Percentiles rank a stretch among this genome's conserved stretches.
Conservation (phyloP, 1,140 invertebrate species). For the Brachionus rotundiformis region DNA sequence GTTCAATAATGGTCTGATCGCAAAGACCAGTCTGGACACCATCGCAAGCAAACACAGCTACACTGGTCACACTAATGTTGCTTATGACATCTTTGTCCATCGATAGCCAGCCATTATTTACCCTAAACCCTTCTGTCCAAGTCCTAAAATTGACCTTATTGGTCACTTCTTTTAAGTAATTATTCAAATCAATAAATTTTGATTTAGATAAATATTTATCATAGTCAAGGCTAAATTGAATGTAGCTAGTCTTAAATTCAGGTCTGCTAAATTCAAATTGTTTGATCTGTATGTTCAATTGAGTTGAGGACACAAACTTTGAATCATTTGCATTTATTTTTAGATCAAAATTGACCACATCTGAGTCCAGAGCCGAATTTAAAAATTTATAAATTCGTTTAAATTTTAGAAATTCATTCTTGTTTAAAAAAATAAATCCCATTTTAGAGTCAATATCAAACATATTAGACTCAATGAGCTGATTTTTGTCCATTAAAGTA, state of each 20-base stretch:
- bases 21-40: background rate
- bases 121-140: background rate
- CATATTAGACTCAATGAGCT: background rate
- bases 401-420: background rate
- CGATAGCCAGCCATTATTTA: background rate
- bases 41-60: background rate
- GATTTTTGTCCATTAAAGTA: background rate
- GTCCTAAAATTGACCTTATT: background rate
- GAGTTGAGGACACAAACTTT: background rate
- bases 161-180: background rate
- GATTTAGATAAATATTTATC: background rate
- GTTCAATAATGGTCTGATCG: background rate
- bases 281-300: conserved; percentile 1
- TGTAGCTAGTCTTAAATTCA: background rate
- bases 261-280: background rate
- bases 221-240: background rate
- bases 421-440: background rate
- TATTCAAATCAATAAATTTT: background rate
- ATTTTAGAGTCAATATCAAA: background rate
- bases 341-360: background rate
- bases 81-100: background rate
- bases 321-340: background rate
- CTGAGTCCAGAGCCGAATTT: background rate
- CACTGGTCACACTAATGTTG: background rate
- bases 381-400: conserved; percentile 21